Base-by-base conservation (phyloP, 2,888 invertebrate species). In the Anodontia alba region DNA sequence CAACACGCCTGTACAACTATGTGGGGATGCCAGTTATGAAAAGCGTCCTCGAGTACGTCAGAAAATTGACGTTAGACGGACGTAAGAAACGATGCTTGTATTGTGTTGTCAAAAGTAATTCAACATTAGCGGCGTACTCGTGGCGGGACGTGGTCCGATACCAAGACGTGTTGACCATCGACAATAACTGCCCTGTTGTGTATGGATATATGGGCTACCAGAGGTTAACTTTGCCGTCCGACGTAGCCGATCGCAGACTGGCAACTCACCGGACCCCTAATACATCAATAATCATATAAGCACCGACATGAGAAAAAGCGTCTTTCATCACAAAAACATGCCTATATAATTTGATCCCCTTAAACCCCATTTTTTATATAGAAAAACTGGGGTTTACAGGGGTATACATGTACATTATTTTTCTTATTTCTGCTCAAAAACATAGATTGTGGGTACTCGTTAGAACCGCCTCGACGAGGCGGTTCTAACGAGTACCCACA, bases 151-250 rank as follows among this genome's bases (percentile, higher is more conserved):
- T 49, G 15, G 75, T 85, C 1, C 49, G 57, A 20, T 72, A 76
- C 15, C n/a, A 62, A 0, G 23, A 80, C 23, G 57, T 72, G 26
- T 33, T 70, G 31, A 74, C 62, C 20, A 82, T 85, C 26, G 85
- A 85, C 67, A 36, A 43, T 10, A 73, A 78, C 38, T 85, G 85
- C 62, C 51, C 51, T 15, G 54, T 23, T 10, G 72, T 82, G 1
- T 85, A 85, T 29, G 31, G 73, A 17, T 76, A 54, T 31, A 57
- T 85, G n/a, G 85, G 85, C 15, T 85, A 80, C 68, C 73, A 73
- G 57, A 43, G 20, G 8, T 80, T 82, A 20, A 29, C 36, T 8
- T 49, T 69, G 8, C 62, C 23, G 12, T 12, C 26, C 5, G 80
- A 78, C 12, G 29, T 80, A 5, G 46, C 57, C 7, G 49, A 82